These are phyloP conservation scores for Frankliniella intonsa DNA, from an alignment of 2,888 invertebrate species.

Conservation along the genomic window DNA sequence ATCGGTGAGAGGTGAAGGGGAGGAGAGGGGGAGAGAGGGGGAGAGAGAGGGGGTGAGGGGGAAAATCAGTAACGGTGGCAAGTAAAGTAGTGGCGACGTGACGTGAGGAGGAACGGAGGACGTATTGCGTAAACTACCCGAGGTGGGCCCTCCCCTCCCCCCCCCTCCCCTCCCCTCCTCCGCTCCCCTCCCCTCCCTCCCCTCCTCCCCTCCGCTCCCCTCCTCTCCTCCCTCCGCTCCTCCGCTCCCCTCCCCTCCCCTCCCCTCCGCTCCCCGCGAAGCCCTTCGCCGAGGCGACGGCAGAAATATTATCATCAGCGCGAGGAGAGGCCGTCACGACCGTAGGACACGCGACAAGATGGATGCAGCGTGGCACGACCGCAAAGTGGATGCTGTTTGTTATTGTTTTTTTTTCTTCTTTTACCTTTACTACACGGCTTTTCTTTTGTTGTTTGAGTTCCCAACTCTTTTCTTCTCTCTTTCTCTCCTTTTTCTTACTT, in stretches of 20 bases:
- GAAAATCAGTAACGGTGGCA: background rate
- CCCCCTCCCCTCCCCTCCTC: too few relatives aligned
- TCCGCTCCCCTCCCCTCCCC: too few relatives aligned
- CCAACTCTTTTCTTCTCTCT: background rate
- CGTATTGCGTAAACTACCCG: background rate
- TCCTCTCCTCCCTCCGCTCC: too few relatives aligned
- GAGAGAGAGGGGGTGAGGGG: background rate
- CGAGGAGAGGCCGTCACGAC: background rate
- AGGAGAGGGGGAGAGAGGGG: background rate
- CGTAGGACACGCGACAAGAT: constrained; percentile 2
- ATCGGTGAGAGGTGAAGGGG: background rate
- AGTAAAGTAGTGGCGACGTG: background rate
- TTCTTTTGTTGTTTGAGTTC: too few relatives aligned
- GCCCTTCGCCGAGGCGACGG: background rate
- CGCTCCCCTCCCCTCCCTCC: too few relatives aligned
- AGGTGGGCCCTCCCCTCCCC: background rate
- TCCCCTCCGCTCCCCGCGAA: too few relatives aligned
- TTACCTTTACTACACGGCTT: background rate
- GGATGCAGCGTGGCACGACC: background rate
- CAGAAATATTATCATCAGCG: constrained; percentile 19
- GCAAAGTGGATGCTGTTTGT: constrained; percentile 4
- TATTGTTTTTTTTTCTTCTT: background rate
- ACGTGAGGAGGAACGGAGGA: background rate
- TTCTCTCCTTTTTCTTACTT: background rate
- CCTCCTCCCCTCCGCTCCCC: too few relatives aligned